Evolutionary conservation across 1,140 invertebrate genomes (phyloP).

Genomic region (Achroia grisella): DNA sequence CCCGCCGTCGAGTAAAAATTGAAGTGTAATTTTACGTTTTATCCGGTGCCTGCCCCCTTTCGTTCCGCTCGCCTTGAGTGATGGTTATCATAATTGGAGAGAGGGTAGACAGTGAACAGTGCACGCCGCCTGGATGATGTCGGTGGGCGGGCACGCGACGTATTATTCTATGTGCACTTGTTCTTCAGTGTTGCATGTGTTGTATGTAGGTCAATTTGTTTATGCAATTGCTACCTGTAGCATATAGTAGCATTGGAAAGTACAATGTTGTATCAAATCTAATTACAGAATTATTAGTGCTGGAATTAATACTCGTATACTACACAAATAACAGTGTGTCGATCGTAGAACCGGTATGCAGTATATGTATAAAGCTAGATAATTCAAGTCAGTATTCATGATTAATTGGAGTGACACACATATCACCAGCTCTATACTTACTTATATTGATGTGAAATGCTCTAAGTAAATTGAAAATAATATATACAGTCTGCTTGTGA

Average conservation of each 20-base stretch:
- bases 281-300: too few relatives aligned
- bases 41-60: conserved; percentile 68
- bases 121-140: not conserved
- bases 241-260: too few relatives aligned
- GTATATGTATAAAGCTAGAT: too few relatives aligned
- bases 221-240: too few relatives aligned
- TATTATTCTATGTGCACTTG: conserved; percentile 2
- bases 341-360: too few relatives aligned
- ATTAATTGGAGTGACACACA: too few relatives aligned
- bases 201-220: conserved; percentile 8
- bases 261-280: too few relatives aligned
- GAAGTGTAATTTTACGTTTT: conserved; percentile 71
- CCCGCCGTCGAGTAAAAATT: conserved; percentile 64
- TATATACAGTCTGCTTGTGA: not conserved
- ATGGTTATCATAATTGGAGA: conserved; percentile 61
- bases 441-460: too few relatives aligned
- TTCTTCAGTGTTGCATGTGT: not conserved
- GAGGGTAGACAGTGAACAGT: not conserved
- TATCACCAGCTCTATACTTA: too few relatives aligned
- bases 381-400: too few relatives aligned
- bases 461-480: not conserved
- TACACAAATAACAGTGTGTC: too few relatives aligned
- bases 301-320: too few relatives aligned
- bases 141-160: conserved; percentile 3
- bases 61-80: conserved; percentile 70